Base-by-base conservation (phyloP, 1,140 invertebrate genomes). In the Drosophila eugracilis region DNA sequence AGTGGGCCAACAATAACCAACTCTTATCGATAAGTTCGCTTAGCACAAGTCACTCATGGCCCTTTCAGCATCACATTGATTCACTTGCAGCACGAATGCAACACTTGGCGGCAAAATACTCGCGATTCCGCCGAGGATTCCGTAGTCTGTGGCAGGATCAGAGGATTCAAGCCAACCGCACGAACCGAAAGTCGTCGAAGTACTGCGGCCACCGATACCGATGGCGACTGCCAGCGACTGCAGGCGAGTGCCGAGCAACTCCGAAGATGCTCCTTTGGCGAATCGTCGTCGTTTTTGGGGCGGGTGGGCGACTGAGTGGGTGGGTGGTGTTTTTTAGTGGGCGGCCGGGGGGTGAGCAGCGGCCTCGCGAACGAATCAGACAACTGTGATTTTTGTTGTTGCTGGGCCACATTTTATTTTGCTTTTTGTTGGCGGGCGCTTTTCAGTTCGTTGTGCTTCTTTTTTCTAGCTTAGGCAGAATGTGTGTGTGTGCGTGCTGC, bases 371-470 rank as follows among this genome's bases (percentile, higher is more conserved):
- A 76, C 89, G 89, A 90, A 90, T 90, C 89, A 90, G 85, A 90
- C 89, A 88, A 88, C 89, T 91, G 89, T 91, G 89, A 91, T 91
- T 91, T 91, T 89, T 86, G 81, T 75, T 88, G 78, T 84, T 75
- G 74, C 55, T 55, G 58, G 41, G 65, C 66, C 67, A 76, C 78
- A 89, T 89, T 88, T 89, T 88, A 89, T 89, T 88, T 89, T 71
- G 66, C 67, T 85, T 86, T 85, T 66, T 75, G 81, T 86, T 86
- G 81, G 44, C 70, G 57, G 50, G 37, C 60, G 76, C 66, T 74
- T 76, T 76, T 44, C 60, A 44, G 17, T 70, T 77, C 71, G 58
- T 73, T 76, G 41, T 74, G 24, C n/a, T 70, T 70, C 30, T 79
- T 81, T 81, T 76, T 86, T 86, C 83, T 88, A 85, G 77, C 62